These are phyloP conservation scores for Psophia crepitans DNA, from an alignment of 2,113 vertebrate species.

Conservation along the genomic window DNA sequence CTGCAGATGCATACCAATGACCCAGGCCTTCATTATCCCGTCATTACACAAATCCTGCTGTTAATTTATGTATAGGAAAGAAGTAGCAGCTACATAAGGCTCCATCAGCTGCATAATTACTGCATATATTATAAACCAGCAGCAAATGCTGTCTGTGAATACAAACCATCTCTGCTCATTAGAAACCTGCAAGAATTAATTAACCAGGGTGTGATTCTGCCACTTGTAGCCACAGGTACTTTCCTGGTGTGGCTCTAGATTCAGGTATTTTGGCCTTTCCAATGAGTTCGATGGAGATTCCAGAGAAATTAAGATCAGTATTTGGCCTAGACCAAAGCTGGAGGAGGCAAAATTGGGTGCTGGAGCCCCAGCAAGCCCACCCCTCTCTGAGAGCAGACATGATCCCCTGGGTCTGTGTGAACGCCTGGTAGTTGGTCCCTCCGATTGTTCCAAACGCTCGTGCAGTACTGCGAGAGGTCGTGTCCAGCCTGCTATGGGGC, in stretches of 20 bases:
- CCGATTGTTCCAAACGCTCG: not conserved
- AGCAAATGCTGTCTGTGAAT: conserved; percentile 45
- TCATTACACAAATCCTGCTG: conserved; percentile 69
- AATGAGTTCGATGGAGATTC: not conserved
- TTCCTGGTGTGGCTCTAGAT: not conserved
- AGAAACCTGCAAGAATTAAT: conserved; percentile 32
- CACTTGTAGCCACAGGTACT: not conserved
- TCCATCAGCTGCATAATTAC: conserved; percentile 69
- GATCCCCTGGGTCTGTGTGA: not conserved
- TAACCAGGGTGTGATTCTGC: not conserved
- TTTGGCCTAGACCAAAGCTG: not conserved
- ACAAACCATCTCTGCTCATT: conserved; percentile 43
- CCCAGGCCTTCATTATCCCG: conserved; percentile 60
- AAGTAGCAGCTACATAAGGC: conserved; percentile 52
- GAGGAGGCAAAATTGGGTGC: not conserved
- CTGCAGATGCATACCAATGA: conserved; percentile 54
- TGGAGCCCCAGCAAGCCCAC: not conserved
- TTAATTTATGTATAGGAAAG: conserved; percentile 67
- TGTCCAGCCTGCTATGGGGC: not conserved
- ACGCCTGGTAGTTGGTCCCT: not conserved
- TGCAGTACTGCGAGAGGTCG: too few relatives aligned
- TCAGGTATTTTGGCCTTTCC: not conserved
- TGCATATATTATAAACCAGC: conserved; percentile 63
- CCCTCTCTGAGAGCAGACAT: not conserved
- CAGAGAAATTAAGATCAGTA: not conserved